Evolutionary conservation across 2,113 vertebrate genomes (phyloP), one percentile per base, ranked within the genome.

Genomic region (Psittacara wagleri): DNA sequence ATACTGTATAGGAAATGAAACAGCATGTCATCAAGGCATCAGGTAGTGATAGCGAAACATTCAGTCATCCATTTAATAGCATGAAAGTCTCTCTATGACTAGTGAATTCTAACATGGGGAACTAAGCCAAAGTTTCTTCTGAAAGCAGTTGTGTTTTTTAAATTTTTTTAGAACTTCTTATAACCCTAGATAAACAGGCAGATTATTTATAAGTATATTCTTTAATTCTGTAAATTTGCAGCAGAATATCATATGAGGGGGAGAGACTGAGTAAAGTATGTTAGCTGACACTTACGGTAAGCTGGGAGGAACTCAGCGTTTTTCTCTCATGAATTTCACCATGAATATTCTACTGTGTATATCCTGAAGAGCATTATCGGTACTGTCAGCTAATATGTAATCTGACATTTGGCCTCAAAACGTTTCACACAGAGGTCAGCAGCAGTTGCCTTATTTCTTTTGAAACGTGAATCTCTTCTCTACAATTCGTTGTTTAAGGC

Each of bases 21-120:
- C 18, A 67, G 31, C n/a, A 24, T 92, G 75, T 72, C 70, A 66
- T 63, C 78, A 85, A 93, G 31, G 46, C 41, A 93, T 92, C 85
- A 93, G 22, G 49, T 59, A 77, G 49, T 19, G 41, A 87, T 73
- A 96, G 46, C 0, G 2, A 87, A 94, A 81, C 19, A 90, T 57
- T 87, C 84, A 91, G 37, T 85, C 82, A 93, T 63, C 75, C 82
- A 63, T 94, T 96, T 92, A 93, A 92, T 90, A 86, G 44, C 37
- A 73, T 43, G 22, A 59, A 83, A 91, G 17, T 76, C 48, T 75
- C 29, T 25, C 63, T 88, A 37, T 62, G 39, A 41, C 43, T 43
- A 37, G 28, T 43, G 61, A 95, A 92, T 96, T 92, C 93, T 73
- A 96, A 73, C 20, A 49, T 19, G 49, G 11, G 37, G 13, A 85